phyloP scores from a whole-genome alignment of 2,113 vertebrate genomes.

The Oncorhynchus nerka region DNA sequence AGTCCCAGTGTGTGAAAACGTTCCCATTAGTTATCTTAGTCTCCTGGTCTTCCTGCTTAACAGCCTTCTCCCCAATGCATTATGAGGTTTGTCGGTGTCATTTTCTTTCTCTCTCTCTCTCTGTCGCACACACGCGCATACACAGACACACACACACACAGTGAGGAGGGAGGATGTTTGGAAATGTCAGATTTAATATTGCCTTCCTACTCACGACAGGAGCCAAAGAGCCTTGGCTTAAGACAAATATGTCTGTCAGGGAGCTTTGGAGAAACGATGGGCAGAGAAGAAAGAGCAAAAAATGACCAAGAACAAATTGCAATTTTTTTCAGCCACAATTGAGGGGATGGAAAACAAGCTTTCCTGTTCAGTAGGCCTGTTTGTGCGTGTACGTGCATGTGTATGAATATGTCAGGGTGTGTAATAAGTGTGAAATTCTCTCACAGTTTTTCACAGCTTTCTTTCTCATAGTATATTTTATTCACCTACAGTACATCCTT shows the following conservation, averaged over 20 bases:
- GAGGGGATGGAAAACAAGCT: not conserved
- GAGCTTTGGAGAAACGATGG: conserved; percentile 8
- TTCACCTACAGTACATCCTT: not conserved
- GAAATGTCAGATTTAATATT: conserved; percentile 20
- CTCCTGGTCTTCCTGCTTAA: too few species aligned
- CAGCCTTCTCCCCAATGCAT: not conserved
- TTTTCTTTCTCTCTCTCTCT: not conserved
- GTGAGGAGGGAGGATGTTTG: not conserved
- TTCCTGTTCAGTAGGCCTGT: not conserved
- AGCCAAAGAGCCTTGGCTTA: conserved; percentile 14
- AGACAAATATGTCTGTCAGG: conserved; percentile 30
- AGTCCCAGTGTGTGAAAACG: not conserved
- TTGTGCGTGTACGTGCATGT: not conserved
- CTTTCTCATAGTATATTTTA: not conserved
- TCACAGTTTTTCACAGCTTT: too few species aligned
- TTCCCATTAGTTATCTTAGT: too few species aligned
- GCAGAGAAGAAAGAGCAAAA: conserved; percentile 5
- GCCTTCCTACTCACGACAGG: conserved; percentile 10
- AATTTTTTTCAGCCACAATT: not conserved
- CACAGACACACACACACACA: conserved; percentile 14
- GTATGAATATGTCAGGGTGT: not conserved
- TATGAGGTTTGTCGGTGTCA: not conserved
- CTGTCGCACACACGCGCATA: not conserved
- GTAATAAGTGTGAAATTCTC: too few species aligned
- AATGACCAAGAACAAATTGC: not conserved